phyloP scores from a whole-genome alignment of 2,113 vertebrate genomes.

The Thymallus thymallus region DNA sequence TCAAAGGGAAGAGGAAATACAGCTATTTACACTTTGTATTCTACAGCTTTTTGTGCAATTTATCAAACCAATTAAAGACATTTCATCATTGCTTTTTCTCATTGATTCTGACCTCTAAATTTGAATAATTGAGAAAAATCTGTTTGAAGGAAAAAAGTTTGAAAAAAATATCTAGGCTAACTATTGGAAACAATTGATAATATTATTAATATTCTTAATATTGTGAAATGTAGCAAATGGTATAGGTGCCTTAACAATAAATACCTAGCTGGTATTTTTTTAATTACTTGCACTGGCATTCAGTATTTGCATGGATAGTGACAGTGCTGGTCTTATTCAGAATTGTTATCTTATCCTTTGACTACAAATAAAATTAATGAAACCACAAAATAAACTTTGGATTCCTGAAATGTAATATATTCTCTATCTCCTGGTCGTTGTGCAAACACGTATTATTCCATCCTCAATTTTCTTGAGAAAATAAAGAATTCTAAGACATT shows the following conservation, averaged over 20 bases:
- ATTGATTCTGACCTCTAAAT: slow-evolving; percentile 7
- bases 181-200: neutral
- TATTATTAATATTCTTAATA: neutral
- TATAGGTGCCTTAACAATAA: neutral
- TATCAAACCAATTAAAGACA: neutral
- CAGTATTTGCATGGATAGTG: too few relatives aligned
- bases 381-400: slow-evolving; percentile 4
- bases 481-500: slow-evolving; percentile 26
- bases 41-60: slow-evolving; percentile 23
- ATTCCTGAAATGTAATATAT: slow-evolving; percentile 36
- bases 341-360: neutral
- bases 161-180: neutral
- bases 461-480: slow-evolving; percentile 14
- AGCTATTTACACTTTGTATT: slow-evolving; percentile 11
- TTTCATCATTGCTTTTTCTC: neutral
- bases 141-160: neutral
- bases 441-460: slow-evolving; percentile 12
- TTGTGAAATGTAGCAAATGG: too few relatives aligned
- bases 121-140: neutral
- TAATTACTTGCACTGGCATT: neutral
- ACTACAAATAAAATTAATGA: neutral
- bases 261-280: neutral
- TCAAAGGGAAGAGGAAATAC: slow-evolving; percentile 7
- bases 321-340: too few relatives aligned
- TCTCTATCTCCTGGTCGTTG: slow-evolving; percentile 5